These are phyloP conservation scores for roundworm (Caenorhabditis elegans) DNA, from an alignment of 1,140 invertebrate genomes.

Conservation along the genomic window DNA sequence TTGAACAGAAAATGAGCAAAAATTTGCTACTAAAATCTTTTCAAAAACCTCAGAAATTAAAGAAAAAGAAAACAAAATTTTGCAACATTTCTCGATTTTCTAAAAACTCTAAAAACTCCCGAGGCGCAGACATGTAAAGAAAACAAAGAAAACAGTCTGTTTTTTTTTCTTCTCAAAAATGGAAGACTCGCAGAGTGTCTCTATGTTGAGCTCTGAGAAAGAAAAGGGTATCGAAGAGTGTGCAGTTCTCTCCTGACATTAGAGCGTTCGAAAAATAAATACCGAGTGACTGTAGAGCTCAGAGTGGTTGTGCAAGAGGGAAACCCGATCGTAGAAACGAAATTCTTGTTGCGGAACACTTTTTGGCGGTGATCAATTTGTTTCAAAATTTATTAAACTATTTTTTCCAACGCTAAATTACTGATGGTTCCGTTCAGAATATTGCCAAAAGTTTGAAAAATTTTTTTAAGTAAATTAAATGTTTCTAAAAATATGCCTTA, in stretches of 20 bases:
- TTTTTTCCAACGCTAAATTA: too few species aligned
- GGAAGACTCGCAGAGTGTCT: not conserved
- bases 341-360: not conserved
- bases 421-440: too few species aligned
- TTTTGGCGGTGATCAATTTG: too few species aligned
- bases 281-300: not conserved
- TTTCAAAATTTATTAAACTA: too few species aligned
- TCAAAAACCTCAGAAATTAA: too few species aligned
- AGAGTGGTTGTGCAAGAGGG: not conserved
- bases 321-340: not conserved
- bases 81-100: not conserved
- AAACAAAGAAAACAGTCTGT: conserved; percentile 20
- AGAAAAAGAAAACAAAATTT: not conserved
- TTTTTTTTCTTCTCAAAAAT: not conserved
- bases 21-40: too few species aligned
- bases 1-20: too few species aligned
- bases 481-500: too few species aligned
- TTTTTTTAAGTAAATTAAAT: too few species aligned
- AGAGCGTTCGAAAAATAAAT: conserved; percentile 22
- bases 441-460: too few species aligned
- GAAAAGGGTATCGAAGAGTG: not conserved
- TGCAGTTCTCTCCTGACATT: too few species aligned
- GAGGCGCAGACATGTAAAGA: conserved; percentile 2
- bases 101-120: not conserved
- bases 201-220: conserved; percentile 12